Evolutionary conservation across 2,888 invertebrate genomes (phyloP).

Genomic region (Eupithecia abbreviata): DNA sequence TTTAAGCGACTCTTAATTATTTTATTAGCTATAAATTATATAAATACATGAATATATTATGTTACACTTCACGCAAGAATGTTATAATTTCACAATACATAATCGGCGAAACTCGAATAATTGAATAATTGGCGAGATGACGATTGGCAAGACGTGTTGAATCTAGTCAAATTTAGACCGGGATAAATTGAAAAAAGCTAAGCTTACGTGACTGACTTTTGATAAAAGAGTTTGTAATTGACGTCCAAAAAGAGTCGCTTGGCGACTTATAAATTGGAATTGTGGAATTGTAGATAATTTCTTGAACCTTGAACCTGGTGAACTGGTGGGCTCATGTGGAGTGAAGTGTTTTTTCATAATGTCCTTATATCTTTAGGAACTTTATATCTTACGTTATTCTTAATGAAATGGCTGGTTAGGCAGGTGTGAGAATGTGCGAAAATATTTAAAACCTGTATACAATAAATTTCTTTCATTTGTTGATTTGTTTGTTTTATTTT

Average conservation of each 20-base stretch:
- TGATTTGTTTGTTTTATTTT: constrained; percentile 77
- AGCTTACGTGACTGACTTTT: constrained; percentile 78
- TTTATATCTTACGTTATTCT: constrained; percentile 81
- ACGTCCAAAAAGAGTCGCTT: constrained; percentile 79
- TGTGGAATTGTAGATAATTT: constrained; percentile 78
- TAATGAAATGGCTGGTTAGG: constrained; percentile 78
- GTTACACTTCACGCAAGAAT: constrained; percentile 75
- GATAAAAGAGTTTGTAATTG: constrained; percentile 57
- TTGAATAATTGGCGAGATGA: constrained; percentile 68
- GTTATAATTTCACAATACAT: constrained; percentile 57
- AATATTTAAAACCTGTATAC: constrained; percentile 84
- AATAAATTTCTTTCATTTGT: constrained; percentile 85
- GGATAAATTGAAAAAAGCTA: constrained; percentile 64
- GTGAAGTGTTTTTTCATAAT: constrained; percentile 67
- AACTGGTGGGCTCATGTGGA: constrained; percentile 61
- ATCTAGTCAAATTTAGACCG: constrained; percentile 81
- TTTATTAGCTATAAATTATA: constrained; percentile 61
- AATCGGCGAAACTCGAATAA: constrained; percentile 49
- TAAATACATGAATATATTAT: constrained; percentile 61
- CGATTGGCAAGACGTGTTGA: constrained; percentile 77
- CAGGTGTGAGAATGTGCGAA: constrained; percentile 80
- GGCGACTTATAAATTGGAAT: constrained; percentile 77
- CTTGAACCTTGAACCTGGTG: constrained; percentile 61
- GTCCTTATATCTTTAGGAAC: constrained; percentile 79
- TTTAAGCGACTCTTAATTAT: constrained; percentile 68